A percentile compares a stretch with the other conserved stretches of the same genome.
Conservation (phyloP, 2,888 invertebrate species). For the Silvanus unidentatus region DNA sequence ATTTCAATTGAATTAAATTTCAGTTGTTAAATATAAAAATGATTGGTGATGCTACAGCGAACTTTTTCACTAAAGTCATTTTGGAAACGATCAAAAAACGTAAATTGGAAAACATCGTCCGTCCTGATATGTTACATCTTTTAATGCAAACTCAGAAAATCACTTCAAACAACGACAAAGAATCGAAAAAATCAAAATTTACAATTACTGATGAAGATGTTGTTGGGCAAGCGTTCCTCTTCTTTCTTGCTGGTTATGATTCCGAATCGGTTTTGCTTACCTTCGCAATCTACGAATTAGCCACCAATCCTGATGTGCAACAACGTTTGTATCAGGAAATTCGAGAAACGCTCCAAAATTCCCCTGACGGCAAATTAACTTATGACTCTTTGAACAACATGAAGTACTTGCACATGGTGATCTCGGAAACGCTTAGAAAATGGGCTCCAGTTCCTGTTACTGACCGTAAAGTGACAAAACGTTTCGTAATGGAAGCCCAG, state of each 20-base stretch:
- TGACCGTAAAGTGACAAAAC: background rate
- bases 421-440: slow-evolving; percentile 15
- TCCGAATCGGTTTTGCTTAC: slow-evolving; percentile 9
- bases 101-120: slow-evolving; percentile 17
- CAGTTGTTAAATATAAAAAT: background rate
- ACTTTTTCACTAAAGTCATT: background rate
- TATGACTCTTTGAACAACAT: slow-evolving; percentile 11
- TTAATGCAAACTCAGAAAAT: slow-evolving; percentile 50
- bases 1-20: background rate
- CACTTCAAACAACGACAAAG: slow-evolving; percentile 12
- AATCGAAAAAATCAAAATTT: slow-evolving; percentile 2
- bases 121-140: slow-evolving; percentile 48
- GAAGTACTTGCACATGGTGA: slow-evolving; percentile 12
- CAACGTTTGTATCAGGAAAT: slow-evolving; percentile 8
- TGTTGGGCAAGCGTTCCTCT: slow-evolving; percentile 12
- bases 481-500: background rate
- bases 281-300: slow-evolving; percentile 11
- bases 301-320: slow-evolving; percentile 11
- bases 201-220: slow-evolving; percentile 9
- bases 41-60: background rate
- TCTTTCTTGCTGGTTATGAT: slow-evolving; percentile 13
- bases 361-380: slow-evolving; percentile 7
- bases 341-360: slow-evolving; percentile 1
- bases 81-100: slow-evolving; percentile 11
- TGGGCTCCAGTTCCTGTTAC: slow-evolving; percentile 9